Conservation (phyloP, 2,113 vertebrate genomes). For the Pseudolaguvia tuberculata region DNA sequence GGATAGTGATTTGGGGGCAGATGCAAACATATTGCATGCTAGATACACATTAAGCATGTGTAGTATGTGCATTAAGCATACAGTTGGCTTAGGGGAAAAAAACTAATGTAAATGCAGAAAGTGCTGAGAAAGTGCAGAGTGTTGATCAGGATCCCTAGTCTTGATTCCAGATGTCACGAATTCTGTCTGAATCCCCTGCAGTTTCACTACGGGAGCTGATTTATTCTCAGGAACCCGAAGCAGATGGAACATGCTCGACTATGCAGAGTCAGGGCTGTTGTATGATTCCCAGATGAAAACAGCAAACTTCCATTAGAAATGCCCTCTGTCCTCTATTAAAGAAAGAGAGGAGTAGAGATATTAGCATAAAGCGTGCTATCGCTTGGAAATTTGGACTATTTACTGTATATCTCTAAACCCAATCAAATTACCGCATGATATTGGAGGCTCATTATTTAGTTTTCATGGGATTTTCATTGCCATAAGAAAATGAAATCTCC, state of each 20-base stretch:
- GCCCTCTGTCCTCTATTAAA: conserved; percentile 15
- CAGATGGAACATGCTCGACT: conserved; percentile 26
- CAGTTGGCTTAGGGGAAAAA: background rate
- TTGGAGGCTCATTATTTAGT: no score
- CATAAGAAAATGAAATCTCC: no score
- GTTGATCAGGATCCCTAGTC: conserved; percentile 23
- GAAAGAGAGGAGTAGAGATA: background rate
- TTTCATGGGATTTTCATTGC: no score
- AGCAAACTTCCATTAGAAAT: conserved; percentile 23
- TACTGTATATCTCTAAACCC: background rate
- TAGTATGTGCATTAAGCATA: background rate
- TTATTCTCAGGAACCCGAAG: conserved; percentile 35
- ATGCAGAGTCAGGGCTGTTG: conserved; percentile 32
- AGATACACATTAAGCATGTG: conserved; percentile 3
- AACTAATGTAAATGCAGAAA: background rate
- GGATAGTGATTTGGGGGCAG: conserved; percentile 4
- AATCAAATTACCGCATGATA: no score
- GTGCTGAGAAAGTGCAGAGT: conserved; percentile 18
- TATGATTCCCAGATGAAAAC: conserved; percentile 28
- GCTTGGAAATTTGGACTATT: background rate
- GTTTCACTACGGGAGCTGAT: conserved; percentile 28
- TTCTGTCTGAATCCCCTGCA: conserved; percentile 33
- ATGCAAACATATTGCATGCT: conserved; percentile 9
- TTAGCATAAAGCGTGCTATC: background rate
- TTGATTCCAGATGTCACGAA: conserved; percentile 28